Conservation (phyloP, 2,113 vertebrate species). For the Neodon shergylaensis region DNA sequence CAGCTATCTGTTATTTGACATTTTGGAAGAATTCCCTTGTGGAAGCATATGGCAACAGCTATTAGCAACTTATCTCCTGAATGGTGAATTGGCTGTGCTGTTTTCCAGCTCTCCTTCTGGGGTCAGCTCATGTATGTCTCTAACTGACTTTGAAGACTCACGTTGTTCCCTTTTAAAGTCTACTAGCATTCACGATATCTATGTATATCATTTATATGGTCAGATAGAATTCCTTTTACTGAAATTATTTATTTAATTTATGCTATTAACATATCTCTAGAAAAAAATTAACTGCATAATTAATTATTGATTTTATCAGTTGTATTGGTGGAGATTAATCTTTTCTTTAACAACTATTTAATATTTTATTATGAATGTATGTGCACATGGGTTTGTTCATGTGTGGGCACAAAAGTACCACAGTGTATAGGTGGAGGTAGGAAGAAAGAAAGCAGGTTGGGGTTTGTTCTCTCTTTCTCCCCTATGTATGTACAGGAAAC, state of each 20-base stretch:
- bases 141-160: background rate
- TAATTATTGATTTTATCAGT: background rate
- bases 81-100: background rate
- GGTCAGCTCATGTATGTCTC: background rate
- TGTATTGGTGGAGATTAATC: background rate
- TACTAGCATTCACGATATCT: background rate
- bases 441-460: too few species aligned
- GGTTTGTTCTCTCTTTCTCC: background rate
- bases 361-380: background rate
- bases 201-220: background rate
- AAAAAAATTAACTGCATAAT: background rate
- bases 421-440: too few species aligned
- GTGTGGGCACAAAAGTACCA: background rate
- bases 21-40: slow-evolving; percentile 52
- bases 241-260: background rate
- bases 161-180: background rate
- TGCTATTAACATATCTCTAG: background rate
- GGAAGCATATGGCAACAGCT: slow-evolving; percentile 29
- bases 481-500: background rate
- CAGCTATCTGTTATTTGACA: slow-evolving; percentile 51
- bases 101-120: background rate
- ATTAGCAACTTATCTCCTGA: slow-evolving; percentile 12
- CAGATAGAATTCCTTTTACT: background rate
- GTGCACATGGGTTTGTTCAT: background rate
- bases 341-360: background rate